phyloP scores from a whole-genome alignment of 2,113 vertebrate species.

The Sorex araneus region DNA sequence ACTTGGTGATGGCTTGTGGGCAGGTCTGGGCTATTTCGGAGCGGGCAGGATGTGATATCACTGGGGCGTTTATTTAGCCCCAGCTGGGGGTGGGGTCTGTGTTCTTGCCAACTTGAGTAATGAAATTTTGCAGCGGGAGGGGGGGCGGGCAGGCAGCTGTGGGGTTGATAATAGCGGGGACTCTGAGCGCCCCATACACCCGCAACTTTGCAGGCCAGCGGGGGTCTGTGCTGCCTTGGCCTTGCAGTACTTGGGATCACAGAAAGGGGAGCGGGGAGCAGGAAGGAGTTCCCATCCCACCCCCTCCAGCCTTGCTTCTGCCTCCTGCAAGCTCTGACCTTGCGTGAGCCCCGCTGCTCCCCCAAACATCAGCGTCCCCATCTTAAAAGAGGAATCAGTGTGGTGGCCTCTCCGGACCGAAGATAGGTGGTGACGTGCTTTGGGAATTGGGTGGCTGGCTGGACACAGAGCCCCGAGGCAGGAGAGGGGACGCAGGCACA shows the following conservation, averaged over 20 bases:
- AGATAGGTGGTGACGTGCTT: not conserved
- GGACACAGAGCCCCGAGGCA: not conserved
- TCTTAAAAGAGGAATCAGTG: slow-evolving; percentile 42
- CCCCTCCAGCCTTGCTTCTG: not conserved
- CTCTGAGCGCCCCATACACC: too few relatives aligned
- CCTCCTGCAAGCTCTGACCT: not conserved
- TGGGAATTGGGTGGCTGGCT: slow-evolving; percentile 41
- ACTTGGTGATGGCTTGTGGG: slow-evolving; percentile 84
- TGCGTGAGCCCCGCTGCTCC: slow-evolving; percentile 42
- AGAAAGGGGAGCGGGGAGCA: not conserved
- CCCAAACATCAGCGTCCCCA: slow-evolving; percentile 29
- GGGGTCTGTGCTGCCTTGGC: slow-evolving; percentile 2
- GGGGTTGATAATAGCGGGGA: slow-evolving; percentile 52
- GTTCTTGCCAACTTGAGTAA: slow-evolving; percentile 82
- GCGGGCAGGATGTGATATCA: slow-evolving; percentile 85
- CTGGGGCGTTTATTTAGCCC: slow-evolving; percentile 83
- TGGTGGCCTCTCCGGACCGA: not conserved
- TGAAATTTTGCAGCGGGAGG: slow-evolving; percentile 75
- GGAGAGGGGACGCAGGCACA: not conserved
- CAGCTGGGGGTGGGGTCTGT: slow-evolving; percentile 68
- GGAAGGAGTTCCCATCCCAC: not conserved
- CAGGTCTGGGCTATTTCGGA: slow-evolving; percentile 82
- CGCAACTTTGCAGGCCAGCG: slow-evolving; percentile 27
- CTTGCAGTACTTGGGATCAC: slow-evolving; percentile 1
- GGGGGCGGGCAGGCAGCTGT: slow-evolving; percentile 58